These are phyloP conservation scores for Dipodomys merriami DNA, from an alignment of 2,113 vertebrate genomes.

Conservation along the genomic window DNA sequence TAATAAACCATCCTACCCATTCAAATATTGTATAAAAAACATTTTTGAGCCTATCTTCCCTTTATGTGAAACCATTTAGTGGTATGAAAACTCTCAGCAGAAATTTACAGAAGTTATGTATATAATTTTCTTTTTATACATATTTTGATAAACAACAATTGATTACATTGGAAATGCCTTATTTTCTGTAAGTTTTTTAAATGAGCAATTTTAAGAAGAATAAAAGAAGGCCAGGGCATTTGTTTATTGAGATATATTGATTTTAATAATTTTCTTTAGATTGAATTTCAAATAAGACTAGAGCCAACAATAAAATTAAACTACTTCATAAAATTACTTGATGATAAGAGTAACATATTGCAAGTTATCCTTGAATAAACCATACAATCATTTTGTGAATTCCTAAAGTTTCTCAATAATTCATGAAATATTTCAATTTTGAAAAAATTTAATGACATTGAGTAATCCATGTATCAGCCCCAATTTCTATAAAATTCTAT, in stretches of 20 bases:
- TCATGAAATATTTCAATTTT: not conserved
- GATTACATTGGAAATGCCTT: too few relatives aligned
- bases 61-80: not conserved
- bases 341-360: not conserved
- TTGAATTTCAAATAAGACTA: not conserved
- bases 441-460: not conserved
- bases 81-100: not conserved
- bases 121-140: not conserved
- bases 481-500: not conserved
- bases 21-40: not conserved
- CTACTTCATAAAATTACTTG: too few relatives aligned
- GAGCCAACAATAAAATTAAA: not conserved
- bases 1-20: not conserved
- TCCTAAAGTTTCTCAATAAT: not conserved
- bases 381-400: not conserved
- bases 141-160: not conserved
- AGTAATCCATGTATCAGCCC: not conserved
- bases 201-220: not conserved
- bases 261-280: not conserved
- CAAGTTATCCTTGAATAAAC: not conserved
- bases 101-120: not conserved
- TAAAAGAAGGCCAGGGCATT: not conserved
- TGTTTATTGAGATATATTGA: not conserved
- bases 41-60: not conserved
- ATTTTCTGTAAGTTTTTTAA: not conserved